Conservation (phyloP, 2,888 invertebrate species). For the Thyatira batis region DNA sequence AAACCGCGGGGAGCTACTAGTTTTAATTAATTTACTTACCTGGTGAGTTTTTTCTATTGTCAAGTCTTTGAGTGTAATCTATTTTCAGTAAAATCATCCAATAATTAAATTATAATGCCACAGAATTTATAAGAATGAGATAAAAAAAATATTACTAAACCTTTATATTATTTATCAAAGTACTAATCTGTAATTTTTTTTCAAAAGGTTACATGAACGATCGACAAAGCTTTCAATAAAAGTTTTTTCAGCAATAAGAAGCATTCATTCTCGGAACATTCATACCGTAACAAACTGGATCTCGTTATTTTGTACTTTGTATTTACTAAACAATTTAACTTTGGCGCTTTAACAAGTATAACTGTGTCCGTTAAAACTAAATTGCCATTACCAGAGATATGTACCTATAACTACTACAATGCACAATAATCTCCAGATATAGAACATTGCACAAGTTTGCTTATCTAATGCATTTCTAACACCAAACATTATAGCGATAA, state of each 20-base stretch:
- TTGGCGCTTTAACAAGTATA: constrained; percentile 32
- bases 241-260: not conserved
- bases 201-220: too few relatives aligned
- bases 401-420: constrained; percentile 5
- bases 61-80: too few relatives aligned
- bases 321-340: constrained; percentile 39
- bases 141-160: too few relatives aligned
- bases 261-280: not conserved
- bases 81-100: too few relatives aligned
- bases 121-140: too few relatives aligned
- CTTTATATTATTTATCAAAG: too few relatives aligned
- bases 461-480: not conserved
- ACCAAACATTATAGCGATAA: too few relatives aligned
- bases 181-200: too few relatives aligned
- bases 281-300: not conserved
- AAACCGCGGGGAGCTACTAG: too few relatives aligned
- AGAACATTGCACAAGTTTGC: not conserved
- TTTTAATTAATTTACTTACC: too few relatives aligned
- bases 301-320: constrained; percentile 6
- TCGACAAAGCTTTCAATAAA: not conserved
- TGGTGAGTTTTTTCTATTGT: too few relatives aligned
- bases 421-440: not conserved
- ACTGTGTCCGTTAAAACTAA: constrained; percentile 16
- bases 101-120: too few relatives aligned
- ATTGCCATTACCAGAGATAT: constrained; percentile 3